Evolutionary conservation across 2,797 vertebrate species (phyloP), one percentile per base, ranked within the genome.

Genomic region (Vipera ursinii): DNA sequence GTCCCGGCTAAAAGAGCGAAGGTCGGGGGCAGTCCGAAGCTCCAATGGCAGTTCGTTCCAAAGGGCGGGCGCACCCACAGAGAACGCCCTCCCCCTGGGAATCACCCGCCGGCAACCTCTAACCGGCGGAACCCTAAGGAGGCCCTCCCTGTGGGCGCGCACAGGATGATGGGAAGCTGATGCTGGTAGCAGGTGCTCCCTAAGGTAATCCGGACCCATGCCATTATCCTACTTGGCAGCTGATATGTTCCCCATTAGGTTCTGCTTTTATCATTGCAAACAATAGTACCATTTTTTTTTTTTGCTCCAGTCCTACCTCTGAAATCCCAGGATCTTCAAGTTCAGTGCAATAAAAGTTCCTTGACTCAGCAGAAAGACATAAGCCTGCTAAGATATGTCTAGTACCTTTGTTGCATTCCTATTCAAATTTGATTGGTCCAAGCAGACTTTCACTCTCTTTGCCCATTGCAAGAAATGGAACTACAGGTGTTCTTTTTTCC

Each of bases 181-280:
- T 38, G 38, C 38, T 38, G 38, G 38, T 38, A 38, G 38, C 38
- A 38, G 38, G 38, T 38, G 38, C 38, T 38, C 38, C 38, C 38
- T 38, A 38, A 38, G 38, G 38, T 38, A 38, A 38, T 38, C 38
- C 38, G 1, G 38, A 38, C 38, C 38, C 38, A 38, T 38, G 38
- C 38, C 13, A 32, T 63, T 38, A 38, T 38, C 56, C n/a, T 88
- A 44, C 15, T 44, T 28, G 63, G 65, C 86, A 93, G 3, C 51
- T 85, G 86, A 91, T 44, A 53, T 55, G 65, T 91, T 90, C 86
- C 56, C 48, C 69, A 73, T 90, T 87, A 28, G 63, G 22, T 90
- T 56, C 56, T 4, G 7, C 89, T 56, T 91, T 91, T 82, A 90
- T 55, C 86, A 8, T 26, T 44, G 57, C 44, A 82, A 88, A 82